These are phyloP conservation scores for Acronicta leporina DNA, from an alignment of 2,888 invertebrate genomes.

Conservation along the genomic window DNA sequence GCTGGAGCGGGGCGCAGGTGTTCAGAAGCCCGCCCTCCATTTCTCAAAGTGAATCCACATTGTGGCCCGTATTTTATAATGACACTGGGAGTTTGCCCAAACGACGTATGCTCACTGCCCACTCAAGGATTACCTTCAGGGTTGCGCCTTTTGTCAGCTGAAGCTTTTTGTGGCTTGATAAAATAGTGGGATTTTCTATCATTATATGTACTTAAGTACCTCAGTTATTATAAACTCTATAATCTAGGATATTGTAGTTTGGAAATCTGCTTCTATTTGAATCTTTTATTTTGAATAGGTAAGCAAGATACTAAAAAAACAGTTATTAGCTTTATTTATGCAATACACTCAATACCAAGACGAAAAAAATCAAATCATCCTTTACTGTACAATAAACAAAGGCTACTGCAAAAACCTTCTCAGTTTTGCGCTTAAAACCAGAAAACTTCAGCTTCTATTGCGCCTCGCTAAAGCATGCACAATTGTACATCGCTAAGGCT, in stretches of 20 bases:
- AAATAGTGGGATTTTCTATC: constrained; percentile 48
- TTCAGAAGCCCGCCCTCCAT: constrained; percentile 77
- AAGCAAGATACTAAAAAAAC: too few relatives aligned
- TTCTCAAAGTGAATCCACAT: constrained; percentile 86
- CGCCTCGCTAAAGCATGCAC: constrained; percentile 11
- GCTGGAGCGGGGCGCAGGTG: constrained; percentile 78
- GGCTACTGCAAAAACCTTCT: neutral
- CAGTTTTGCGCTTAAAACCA: neutral
- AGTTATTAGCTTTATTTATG: too few relatives aligned
- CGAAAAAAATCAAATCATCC: too few relatives aligned
- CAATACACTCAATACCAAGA: too few relatives aligned
- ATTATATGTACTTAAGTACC: neutral
- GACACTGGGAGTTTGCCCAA: constrained; percentile 82
- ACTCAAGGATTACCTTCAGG: constrained; percentile 81
- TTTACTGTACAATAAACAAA: too few relatives aligned
- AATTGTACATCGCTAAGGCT: constrained; percentile 8
- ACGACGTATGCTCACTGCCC: constrained; percentile 83
- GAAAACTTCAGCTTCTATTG: too few relatives aligned
- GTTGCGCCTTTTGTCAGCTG: constrained; percentile 66
- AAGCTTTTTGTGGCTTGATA: constrained; percentile 62
- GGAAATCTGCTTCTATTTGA: too few relatives aligned
- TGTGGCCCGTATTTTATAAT: constrained; percentile 86
- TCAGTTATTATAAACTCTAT: too few relatives aligned
- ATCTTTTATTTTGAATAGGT: too few relatives aligned
- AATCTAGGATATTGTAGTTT: neutral